Evolutionary conservation across 2,888 invertebrate species (phyloP).

Genomic region (Rosalia funebris): DNA sequence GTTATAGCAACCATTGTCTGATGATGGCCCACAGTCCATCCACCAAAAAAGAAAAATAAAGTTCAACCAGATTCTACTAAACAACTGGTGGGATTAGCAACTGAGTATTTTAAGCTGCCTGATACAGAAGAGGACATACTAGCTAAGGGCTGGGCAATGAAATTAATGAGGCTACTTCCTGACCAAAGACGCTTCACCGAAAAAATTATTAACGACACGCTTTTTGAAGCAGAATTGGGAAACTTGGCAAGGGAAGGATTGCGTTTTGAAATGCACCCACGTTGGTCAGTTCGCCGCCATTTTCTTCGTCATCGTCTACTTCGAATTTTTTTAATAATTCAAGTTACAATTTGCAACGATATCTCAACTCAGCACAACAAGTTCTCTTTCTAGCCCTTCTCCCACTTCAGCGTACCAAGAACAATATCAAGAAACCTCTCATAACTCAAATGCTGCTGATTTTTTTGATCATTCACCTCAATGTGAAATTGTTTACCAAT

Average conservation of each 20-base stretch:
- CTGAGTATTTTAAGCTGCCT: slow-evolving; percentile 11
- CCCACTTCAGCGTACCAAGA: too few relatives aligned
- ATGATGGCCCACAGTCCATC: not conserved
- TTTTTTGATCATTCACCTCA: too few relatives aligned
- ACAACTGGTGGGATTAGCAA: slow-evolving; percentile 12
- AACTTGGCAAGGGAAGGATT: slow-evolving; percentile 4
- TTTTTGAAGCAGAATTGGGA: slow-evolving; percentile 19
- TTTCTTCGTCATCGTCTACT: too few relatives aligned
- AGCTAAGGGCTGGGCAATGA: slow-evolving; percentile 22
- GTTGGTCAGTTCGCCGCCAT: too few relatives aligned
- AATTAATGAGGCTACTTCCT: slow-evolving; percentile 5
- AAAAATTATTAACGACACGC: slow-evolving; percentile 19
- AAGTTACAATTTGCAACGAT: too few relatives aligned
- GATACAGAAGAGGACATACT: slow-evolving; percentile 12
- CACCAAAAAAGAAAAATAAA: not conserved
- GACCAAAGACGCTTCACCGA: slow-evolving; percentile 15
- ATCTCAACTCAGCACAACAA: too few relatives aligned
- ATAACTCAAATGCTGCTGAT: too few relatives aligned
- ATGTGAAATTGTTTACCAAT: too few relatives aligned
- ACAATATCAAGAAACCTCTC: too few relatives aligned
- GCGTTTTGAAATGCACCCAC: not conserved
- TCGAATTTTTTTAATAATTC: too few relatives aligned
- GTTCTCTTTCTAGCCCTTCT: too few relatives aligned
- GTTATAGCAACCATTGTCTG: not conserved
- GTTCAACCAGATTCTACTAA: not conserved